Base-by-base conservation (phyloP, 1,140 invertebrate genomes). In the Eumaeus atala region DNA sequence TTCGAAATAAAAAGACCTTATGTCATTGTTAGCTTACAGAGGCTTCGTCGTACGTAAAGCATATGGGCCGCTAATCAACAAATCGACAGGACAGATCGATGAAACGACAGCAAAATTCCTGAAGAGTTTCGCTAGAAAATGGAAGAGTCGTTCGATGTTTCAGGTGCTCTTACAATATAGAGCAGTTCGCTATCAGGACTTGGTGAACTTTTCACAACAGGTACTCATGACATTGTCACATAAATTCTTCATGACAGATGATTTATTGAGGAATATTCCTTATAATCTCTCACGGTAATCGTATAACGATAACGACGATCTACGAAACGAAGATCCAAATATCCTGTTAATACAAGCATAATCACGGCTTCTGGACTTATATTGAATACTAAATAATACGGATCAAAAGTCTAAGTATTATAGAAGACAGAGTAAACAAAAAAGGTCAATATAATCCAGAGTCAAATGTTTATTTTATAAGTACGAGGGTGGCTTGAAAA, bases 171-270 rank as follows among this genome's bases (percentile, higher is more conserved):
- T 95, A 63, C 91, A 92, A 52, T 95, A 96, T 84, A 90, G 94
- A 66, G 93, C 94, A 56, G 91, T 92, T 34, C 91, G 91, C 47
- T 92, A 92, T 77, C 93, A 95, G 82, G 93, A 95, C 67, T 88
- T 95, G 14, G 93, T 95, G 56, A 93, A 95, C 76, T 92, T 95
- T 61, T 93, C 91, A 47, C 94, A 95, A 74, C 94, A 95, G 90
- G 94, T 95, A 77, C 54, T 6, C 6, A 44, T 42, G 6, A 51
- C 11, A 54, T 48, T 51, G 51, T 16, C 21, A 56, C 7, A 12
- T 48, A 21, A 38, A 40, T 4, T 28, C 21, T 2, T 28, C 2
- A 28, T n/a, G n/a, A n/a, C n/a, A n/a, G n/a, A n/a, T n/a, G n/a
- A n/a, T n/a, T n/a, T n/a, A n/a, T n/a, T n/a, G n/a, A n/a, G n/a